phyloP scores from a whole-genome alignment of 1,140 invertebrate genomes.

The Drosophila paulistorum region DNA sequence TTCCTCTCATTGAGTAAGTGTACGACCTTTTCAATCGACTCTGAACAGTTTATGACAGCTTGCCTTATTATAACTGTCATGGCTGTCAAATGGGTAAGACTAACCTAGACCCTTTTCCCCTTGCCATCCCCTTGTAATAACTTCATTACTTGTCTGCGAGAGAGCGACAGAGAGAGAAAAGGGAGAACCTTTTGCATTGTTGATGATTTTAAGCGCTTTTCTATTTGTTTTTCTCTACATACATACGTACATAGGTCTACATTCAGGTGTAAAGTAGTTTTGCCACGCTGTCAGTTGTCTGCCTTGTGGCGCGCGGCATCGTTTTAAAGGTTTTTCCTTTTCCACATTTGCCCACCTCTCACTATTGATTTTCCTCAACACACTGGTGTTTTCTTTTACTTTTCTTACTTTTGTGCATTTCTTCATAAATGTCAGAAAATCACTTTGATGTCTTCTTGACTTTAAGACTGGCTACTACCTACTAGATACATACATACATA shows the following conservation, averaged over 20 bases:
- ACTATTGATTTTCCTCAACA: conserved; percentile 68
- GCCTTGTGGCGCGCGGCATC: conserved; percentile 29
- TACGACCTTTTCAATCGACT: conserved; percentile 60
- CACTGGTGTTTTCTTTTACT: conserved; percentile 12
- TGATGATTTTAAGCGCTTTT: conserved; percentile 62
- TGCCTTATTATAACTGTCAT: conserved; percentile 73
- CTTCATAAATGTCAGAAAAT: conserved; percentile 62
- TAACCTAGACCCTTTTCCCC: conserved; percentile 11
- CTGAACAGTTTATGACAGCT: conserved; percentile 72
- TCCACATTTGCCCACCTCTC: conserved; percentile 22
- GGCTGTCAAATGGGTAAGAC: conserved; percentile 51
- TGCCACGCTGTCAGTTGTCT: conserved; percentile 46
- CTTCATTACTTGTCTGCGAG: conserved; percentile 52
- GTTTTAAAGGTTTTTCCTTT: conserved; percentile 23
- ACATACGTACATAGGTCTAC: conserved; percentile 45
- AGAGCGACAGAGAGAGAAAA: not conserved
- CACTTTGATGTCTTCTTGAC: conserved; percentile 73
- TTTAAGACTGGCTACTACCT: conserved; percentile 41
- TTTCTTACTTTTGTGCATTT: conserved; percentile 25
- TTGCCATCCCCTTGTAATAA: conserved; percentile 43
- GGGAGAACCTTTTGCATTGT: conserved; percentile 20
- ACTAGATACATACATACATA: conserved; percentile 23
- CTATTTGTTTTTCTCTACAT: conserved; percentile 57
- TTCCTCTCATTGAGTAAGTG: conserved; percentile 8
- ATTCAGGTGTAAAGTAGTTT: conserved; percentile 77